A percentile compares a stretch with the other conserved stretches of the same genome.
Conservation (phyloP, 2,888 invertebrate genomes). For the Phyllotreta cruciferae region DNA sequence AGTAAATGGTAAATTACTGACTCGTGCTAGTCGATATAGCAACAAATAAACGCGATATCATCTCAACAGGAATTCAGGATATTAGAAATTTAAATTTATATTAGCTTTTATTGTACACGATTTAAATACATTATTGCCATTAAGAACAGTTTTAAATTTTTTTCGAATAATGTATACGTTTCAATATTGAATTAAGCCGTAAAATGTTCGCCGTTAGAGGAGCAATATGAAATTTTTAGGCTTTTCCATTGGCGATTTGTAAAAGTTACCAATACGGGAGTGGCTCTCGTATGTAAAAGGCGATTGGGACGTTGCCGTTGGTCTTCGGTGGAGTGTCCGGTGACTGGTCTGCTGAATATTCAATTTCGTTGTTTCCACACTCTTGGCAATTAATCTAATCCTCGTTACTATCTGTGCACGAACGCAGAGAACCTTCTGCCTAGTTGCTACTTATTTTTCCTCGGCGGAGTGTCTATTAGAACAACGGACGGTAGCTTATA, state of each 20-base stretch:
- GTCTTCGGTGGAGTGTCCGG: conserved; percentile 1
- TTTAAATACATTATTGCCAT: background rate
- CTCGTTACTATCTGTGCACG: conserved; percentile 28
- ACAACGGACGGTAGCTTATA: background rate
- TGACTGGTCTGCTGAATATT: conserved; percentile 20
- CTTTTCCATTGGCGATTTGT: too few relatives aligned
- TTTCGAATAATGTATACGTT: too few relatives aligned
- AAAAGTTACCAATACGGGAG: too few relatives aligned
- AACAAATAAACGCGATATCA: conserved; percentile 20
- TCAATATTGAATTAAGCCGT: too few relatives aligned
- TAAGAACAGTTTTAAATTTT: too few relatives aligned
- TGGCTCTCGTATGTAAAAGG: too few relatives aligned
- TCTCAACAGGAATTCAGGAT: conserved; percentile 26
- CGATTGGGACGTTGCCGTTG: background rate
- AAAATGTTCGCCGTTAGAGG: too few relatives aligned
- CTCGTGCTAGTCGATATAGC: background rate
- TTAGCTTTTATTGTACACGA: conserved; percentile 19
- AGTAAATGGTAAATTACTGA: background rate
- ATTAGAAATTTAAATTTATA: conserved; percentile 29
- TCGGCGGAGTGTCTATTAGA: conserved; percentile 7
- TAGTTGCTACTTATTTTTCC: conserved; percentile 24
- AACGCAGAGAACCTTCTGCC: conserved; percentile 14
- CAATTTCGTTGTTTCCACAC: conserved; percentile 19
- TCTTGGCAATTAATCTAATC: conserved; percentile 28
- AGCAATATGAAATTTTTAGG: too few relatives aligned